Evolutionary conservation across 2,797 vertebrate species (phyloP).

Genomic region (Peromyscus eremicus): DNA sequence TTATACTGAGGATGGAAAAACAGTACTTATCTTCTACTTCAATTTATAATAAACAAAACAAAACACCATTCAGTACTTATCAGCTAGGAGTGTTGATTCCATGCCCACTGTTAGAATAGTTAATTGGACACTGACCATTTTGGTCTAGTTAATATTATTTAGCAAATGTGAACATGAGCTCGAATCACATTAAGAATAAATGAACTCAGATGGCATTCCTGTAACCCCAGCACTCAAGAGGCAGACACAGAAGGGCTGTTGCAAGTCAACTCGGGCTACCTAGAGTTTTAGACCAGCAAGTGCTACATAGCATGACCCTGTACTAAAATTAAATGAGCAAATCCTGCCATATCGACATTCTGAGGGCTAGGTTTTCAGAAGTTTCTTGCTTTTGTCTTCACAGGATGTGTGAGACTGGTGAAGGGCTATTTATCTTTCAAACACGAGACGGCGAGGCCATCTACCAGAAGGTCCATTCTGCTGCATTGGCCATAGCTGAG

Average conservation of each 20-base stretch:
- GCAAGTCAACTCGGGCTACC: neutral
- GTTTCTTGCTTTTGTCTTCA: slow-evolving; percentile 76
- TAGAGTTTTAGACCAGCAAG: neutral
- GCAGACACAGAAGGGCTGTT: neutral
- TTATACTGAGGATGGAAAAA: neutral
- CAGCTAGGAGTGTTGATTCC: neutral
- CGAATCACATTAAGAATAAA: neutral
- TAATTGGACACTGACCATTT: neutral
- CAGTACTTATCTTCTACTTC: neutral
- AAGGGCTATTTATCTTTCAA: slow-evolving; percentile 92
- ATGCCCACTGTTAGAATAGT: neutral
- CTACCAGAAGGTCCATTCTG: slow-evolving; percentile 92
- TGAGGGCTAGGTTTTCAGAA: neutral
- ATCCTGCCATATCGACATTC: accelerated
- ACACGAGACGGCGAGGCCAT: slow-evolving; percentile 91
- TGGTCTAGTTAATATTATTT: neutral
- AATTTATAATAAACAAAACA: neutral
- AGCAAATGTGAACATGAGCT: neutral
- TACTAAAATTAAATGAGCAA: accelerated
- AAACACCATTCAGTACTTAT: neutral
- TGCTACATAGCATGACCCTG: neutral
- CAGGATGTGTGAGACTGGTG: slow-evolving; percentile 93
- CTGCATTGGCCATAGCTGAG: slow-evolving; percentile 90
- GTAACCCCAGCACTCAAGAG: neutral
- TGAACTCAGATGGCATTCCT: accelerated